phyloP scores from a whole-genome alignment of 1,140 invertebrate genomes.

The Trachelipus rathkii region DNA sequence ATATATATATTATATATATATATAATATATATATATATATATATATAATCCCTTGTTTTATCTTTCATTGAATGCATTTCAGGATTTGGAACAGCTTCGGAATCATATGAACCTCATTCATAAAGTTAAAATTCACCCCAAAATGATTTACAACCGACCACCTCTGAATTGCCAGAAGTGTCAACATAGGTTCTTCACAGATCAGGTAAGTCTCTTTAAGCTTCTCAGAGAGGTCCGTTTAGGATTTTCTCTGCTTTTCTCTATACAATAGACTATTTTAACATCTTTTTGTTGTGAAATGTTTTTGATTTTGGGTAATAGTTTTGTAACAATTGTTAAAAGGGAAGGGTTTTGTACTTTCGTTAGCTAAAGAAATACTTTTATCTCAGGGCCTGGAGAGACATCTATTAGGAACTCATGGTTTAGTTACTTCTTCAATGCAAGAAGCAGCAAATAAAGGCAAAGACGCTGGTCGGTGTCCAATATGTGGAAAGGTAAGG shows the following conservation, averaged over 20 bases:
- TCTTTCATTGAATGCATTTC: constrained; percentile 28
- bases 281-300: too few relatives aligned
- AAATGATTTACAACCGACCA: constrained; percentile 91
- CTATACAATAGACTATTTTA: too few relatives aligned
- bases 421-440: constrained; percentile 90
- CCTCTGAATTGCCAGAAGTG: constrained; percentile 94
- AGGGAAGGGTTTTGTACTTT: too few relatives aligned
- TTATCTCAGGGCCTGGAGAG: constrained; percentile 54
- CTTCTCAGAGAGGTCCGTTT: too few relatives aligned
- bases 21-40: too few relatives aligned
- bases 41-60: too few relatives aligned
- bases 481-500: constrained; percentile 80
- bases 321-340: too few relatives aligned
- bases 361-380: too few relatives aligned
- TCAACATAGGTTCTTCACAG: constrained; percentile 79
- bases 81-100: constrained; percentile 81
- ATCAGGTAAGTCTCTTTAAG: constrained; percentile 55
- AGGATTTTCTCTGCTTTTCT: too few relatives aligned
- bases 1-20: too few relatives aligned
- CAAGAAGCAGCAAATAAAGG: constrained; percentile 91
- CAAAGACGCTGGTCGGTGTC: constrained; percentile 87
- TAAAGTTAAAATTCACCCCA: constrained; percentile 92
- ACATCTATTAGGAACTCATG: constrained; percentile 87
- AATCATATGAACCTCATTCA: constrained; percentile 96
- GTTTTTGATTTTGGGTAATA: too few relatives aligned